phyloP scores from a whole-genome alignment of 2,113 vertebrate species.

The Etheostoma cragini region DNA sequence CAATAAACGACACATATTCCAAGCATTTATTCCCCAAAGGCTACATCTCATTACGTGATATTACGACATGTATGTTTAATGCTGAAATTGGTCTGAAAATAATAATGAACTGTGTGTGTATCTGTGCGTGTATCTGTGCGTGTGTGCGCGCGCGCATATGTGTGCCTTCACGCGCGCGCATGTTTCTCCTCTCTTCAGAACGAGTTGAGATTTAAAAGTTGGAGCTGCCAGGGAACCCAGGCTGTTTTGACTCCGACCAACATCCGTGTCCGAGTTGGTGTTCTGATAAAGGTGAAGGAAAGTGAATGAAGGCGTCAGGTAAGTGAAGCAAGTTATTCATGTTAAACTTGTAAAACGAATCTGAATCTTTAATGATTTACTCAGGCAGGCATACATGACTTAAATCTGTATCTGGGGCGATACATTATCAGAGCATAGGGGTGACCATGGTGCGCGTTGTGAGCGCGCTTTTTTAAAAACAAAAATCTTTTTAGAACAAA shows the following conservation, averaged over 20 bases:
- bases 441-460: neutral
- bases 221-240: neutral
- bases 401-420: neutral
- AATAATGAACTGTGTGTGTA: too few species aligned
- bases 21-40: neutral
- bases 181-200: neutral
- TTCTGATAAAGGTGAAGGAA: neutral
- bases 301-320: constrained; percentile 42
- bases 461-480: neutral
- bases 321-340: constrained; percentile 2
- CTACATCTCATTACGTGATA: neutral
- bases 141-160: neutral
- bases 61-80: neutral
- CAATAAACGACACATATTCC: too few species aligned
- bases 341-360: neutral
- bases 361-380: neutral
- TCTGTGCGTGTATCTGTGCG: neutral
- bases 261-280: neutral
- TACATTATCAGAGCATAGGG: too few species aligned
- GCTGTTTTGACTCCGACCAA: neutral
- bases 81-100: neutral
- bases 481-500: neutral
- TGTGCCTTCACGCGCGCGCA: neutral
- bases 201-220: constrained; percentile 48
- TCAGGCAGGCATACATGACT: fast-evolving